Evolutionary conservation across 2,888 invertebrate genomes (phyloP).

Genomic region (Netelia fuscicornis): DNA sequence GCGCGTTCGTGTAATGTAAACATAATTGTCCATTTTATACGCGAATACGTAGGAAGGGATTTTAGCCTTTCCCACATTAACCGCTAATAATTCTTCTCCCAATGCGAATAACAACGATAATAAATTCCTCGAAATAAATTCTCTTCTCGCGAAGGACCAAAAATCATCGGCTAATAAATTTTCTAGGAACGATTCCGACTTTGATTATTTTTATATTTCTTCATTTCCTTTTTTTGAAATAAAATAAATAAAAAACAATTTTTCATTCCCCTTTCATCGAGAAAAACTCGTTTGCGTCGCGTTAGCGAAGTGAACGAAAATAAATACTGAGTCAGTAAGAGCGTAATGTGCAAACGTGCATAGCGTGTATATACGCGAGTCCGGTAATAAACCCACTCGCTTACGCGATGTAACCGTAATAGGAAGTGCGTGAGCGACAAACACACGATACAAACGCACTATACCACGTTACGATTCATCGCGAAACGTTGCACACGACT

Average conservation of each 20-base stretch:
- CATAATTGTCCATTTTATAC: slow-evolving; percentile 7
- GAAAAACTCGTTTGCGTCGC: slow-evolving; percentile 35
- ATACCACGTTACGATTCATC: slow-evolving; percentile 37
- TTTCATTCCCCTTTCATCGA: background rate
- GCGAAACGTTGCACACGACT: slow-evolving; percentile 26
- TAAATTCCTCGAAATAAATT: slow-evolving; percentile 1
- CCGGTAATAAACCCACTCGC: slow-evolving; percentile 70
- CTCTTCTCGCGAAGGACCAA: background rate
- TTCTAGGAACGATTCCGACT: background rate
- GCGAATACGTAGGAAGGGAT: background rate
- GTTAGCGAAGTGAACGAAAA: slow-evolving; percentile 51
- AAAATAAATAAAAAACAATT: too few relatives aligned
- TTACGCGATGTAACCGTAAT: slow-evolving; percentile 76
- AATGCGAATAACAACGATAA: slow-evolving; percentile 3
- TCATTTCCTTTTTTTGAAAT: background rate
- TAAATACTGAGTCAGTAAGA: slow-evolving; percentile 62
- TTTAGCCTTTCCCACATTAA: slow-evolving; percentile 22
- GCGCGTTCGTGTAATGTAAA: background rate
- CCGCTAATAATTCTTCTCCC: slow-evolving; percentile 20
- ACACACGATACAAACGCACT: slow-evolving; percentile 35
- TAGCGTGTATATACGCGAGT: slow-evolving; percentile 10
- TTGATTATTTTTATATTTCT: background rate
- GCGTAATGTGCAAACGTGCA: slow-evolving; percentile 38
- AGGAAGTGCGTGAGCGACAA: slow-evolving; percentile 78
- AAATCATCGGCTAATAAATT: background rate